Base-by-base conservation (phyloP, 2,113 vertebrate species). In the Myxocyprinus asiaticus region DNA sequence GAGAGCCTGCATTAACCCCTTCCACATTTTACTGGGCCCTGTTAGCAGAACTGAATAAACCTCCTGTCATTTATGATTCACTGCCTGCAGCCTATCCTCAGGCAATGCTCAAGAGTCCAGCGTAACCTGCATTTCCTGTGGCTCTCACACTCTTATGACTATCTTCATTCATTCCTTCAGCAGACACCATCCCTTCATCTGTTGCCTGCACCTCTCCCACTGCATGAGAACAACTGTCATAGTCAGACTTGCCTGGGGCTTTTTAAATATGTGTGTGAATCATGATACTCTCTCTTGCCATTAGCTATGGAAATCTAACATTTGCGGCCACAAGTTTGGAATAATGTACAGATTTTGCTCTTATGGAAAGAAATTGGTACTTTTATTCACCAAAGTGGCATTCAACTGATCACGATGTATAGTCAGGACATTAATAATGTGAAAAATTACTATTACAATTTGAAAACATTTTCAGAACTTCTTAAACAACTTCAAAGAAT, bases 71-170 rank as follows among this genome's bases (percentile, higher is more conserved):
- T 84, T 69, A 64, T 58, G 66, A 78, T 81, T 71, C 53, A 81
- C 64, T 22, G 59, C 76, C 76, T 79, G 66, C 64, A 81, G 22
- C 42, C 61, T 78, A 43, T 81, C 71, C 76, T 33, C 71, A 56
- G 48, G 79, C 66, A 47, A 9, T 66, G 59, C 53, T 72, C 63
- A 67, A 64, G 69, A 68, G 62, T 67, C 79, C 75, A 74, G 79
- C 68, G 61, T 53, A 79, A 76, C 76, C 76, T 67, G 69, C 76
- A 79, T 81, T 79, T 81, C 79, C 74, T 77, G 43, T 83, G 51
- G 15, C 47, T 71, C 62, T 67, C 47, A 42, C 56, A 50, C 76
- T 73, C 56, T 50, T 22, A 63, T 74, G 44, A 17, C 62, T 55
- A 45, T 62, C 61, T 68, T 56, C 81, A 67, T 71, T 71, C 82